Evolutionary conservation across 2,797 vertebrate genomes (phyloP), one percentile per base, ranked within the genome.

Genomic region (Malacoctenus gilli): DNA sequence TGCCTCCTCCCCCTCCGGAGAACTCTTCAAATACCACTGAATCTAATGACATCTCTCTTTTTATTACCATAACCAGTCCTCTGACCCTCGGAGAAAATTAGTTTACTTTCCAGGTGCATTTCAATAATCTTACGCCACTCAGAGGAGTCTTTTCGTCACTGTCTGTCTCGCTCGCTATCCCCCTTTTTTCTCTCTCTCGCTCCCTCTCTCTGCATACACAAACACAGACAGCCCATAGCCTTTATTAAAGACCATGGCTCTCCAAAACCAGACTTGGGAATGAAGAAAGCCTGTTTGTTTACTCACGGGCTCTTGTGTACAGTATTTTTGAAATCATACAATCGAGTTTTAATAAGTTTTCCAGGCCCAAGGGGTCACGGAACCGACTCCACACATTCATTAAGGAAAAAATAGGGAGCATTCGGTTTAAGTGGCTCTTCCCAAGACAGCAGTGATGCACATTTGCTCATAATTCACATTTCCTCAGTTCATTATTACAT

Each of bases 31-130:
- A 84, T 79, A 83, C 75, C 59, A 66, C 74, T 51, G 77, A 59
- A 77, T 85, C 75, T 85, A 88, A 88, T 85, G 77, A 79, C 83
- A 78, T 83, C 80, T 68, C 71, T 72, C 72, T 66, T 80, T 85
- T 85, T 85, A 88, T 87, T 85, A 83, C 73, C 83, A 84, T 81
- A 84, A 85, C 71, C 77, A 81, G 75, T 77, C 73, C 75, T 85
- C 75, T 82, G 85, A 88, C 80, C 82, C 35, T 0, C 31, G 3
- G 58, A 79, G 72, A 73, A 82, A 82, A 85, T 87, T 16, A 68
- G 77, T 85, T 85, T 77, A 83, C 80, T 79, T 81, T 83, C 68
- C 71, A 77, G 78, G 78, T 65, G 83, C 67, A 73, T 80, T 80
- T 83, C 77, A 85, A 83, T 83, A 80, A 78, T 58, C 61, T 13